phyloP scores from a whole-genome alignment of 1,140 invertebrate species.

The Dinoponera quadriceps region DNA sequence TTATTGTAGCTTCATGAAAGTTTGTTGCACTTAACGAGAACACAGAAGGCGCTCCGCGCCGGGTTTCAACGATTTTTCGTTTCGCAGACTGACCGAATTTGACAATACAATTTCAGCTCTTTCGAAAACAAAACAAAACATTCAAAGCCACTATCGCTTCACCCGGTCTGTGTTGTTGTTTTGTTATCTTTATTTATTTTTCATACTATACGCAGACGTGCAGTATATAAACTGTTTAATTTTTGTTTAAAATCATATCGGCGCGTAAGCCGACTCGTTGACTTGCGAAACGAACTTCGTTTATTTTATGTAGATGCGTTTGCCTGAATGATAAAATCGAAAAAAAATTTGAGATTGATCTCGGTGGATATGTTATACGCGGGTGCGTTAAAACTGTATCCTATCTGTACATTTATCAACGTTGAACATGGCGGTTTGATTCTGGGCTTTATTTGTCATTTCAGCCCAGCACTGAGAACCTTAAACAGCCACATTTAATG shows the following conservation, averaged over 20 bases:
- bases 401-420: too few species aligned
- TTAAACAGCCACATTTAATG: too few species aligned
- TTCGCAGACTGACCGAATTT: constrained; percentile 34
- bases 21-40: constrained; percentile 44
- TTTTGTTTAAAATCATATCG: constrained; percentile 41
- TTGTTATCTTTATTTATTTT: constrained; percentile 44
- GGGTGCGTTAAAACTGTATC: background rate
- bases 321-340: background rate
- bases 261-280: constrained; percentile 5
- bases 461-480: too few species aligned
- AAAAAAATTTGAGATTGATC: background rate
- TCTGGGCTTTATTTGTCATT: too few species aligned
- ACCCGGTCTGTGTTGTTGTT: background rate
- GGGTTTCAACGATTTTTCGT: constrained; percentile 39
- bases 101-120: constrained; percentile 52
- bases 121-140: constrained; percentile 42
- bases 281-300: constrained; percentile 14
- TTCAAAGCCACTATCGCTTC: constrained; percentile 41
- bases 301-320: constrained; percentile 25
- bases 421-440: too few species aligned
- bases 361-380: background rate
- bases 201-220: constrained; percentile 1
- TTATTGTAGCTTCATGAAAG: constrained; percentile 46
- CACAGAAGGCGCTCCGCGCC: constrained; percentile 22
- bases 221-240: constrained; percentile 46